Conservation (phyloP, 1,140 invertebrate species). For the Aleiodes sp. region DNA sequence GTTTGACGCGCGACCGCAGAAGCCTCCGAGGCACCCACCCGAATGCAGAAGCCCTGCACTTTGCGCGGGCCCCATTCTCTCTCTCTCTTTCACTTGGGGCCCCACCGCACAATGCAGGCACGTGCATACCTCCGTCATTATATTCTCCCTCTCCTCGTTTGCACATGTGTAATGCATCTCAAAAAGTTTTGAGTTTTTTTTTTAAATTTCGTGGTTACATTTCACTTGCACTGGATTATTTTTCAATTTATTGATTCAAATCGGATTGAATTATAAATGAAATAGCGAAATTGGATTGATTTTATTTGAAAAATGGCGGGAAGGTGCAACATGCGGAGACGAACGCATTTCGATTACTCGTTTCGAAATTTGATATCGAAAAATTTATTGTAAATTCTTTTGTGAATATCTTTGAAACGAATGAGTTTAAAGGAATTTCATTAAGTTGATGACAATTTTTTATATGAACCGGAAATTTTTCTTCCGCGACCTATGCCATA, state of each 20-base stretch:
- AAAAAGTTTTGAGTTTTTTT: background rate
- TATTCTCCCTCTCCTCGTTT: slow-evolving; percentile 22
- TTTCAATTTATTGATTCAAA: slow-evolving; percentile 18
- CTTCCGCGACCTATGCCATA: too few species aligned
- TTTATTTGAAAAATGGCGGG: too few species aligned
- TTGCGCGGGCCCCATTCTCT: slow-evolving; percentile 11
- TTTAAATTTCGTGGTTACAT: background rate
- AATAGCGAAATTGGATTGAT: too few species aligned
- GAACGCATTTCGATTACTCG: too few species aligned
- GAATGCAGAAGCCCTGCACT: slow-evolving; percentile 32
- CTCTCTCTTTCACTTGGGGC: too few species aligned
- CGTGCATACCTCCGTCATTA: slow-evolving; percentile 33
- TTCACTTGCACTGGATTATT: background rate
- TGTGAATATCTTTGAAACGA: too few species aligned
- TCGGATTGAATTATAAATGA: too few species aligned
- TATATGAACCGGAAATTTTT: background rate
- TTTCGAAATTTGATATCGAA: too few species aligned
- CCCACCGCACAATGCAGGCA: slow-evolving; percentile 38
- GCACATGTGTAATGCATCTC: slow-evolving; percentile 25
- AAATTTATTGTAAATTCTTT: too few species aligned
- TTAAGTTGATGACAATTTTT: too few species aligned
- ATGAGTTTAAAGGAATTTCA: too few species aligned
- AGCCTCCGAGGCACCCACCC: background rate
- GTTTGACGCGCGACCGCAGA: slow-evolving; percentile 37
- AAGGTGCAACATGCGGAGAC: too few species aligned